These are phyloP conservation scores for Siphamia tubifer DNA, from an alignment of 2,113 vertebrate species.

Conservation along the genomic window DNA sequence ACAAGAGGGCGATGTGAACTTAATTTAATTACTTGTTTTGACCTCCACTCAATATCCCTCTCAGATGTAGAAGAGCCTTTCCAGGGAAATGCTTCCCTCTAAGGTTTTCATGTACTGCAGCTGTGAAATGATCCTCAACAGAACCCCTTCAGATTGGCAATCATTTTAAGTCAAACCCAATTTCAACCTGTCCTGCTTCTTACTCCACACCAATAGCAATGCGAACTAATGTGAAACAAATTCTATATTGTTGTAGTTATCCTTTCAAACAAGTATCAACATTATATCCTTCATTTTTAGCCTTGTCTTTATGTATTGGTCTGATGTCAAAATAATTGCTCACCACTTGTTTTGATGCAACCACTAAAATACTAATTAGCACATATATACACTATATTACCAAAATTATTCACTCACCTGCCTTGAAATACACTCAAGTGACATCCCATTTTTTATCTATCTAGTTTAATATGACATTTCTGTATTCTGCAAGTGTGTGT, in stretches of 20 bases:
- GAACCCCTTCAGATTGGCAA: neutral
- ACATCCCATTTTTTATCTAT: no score
- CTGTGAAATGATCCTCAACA: neutral
- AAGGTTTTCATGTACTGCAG: neutral
- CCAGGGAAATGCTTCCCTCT: neutral
- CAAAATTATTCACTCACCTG: no score
- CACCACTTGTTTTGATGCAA: no score
- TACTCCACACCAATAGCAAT: neutral
- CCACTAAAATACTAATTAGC: no score
- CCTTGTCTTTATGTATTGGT: no score
- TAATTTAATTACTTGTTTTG: neutral
- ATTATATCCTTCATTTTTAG: no score
- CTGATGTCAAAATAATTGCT: neutral
- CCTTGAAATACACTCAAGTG: no score
- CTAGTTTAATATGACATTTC: no score
- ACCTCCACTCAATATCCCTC: neutral
- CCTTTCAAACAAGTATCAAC: neutral
- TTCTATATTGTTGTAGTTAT: neutral
- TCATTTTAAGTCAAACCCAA: neutral
- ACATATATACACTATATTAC: no score
- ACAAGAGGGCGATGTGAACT: neutral
- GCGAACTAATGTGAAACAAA: neutral
- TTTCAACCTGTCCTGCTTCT: neutral
- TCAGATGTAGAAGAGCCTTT: neutral
- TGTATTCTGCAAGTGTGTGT: no score